Evolutionary conservation across 2,888 invertebrate genomes (phyloP), one percentile per base, ranked within the genome.

Genomic region (Cephus nigrinus): DNA sequence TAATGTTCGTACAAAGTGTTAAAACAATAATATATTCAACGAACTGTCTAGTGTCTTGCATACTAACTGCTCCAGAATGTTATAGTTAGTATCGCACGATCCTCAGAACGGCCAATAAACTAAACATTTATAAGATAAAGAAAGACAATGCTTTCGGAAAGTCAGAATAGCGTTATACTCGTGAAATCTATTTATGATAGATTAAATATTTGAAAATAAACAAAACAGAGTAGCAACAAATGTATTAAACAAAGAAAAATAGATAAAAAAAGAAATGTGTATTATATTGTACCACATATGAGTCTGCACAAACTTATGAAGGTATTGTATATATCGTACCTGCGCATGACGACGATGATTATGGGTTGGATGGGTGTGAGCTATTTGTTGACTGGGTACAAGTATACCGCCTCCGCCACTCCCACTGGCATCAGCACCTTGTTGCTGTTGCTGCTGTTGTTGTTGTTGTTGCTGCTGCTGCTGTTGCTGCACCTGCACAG

Each of bases 371-470:
- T 94, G 94, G 84, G 94, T 92, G 90, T 94, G 94, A 34, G 93
- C 93, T 88, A 94, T 93, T 90, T 94, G 92, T 79, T 94, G 93
- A 88, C 93, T 93, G 83, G 94, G 92, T 92, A 93, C 93, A 83
- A 88, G 82, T 82, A 88, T 87, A 75, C 88, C 89, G 79, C 82
- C 86, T 80, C 87, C 87, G 82, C 82, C 87, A 78, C 86, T 86
- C 81, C 85, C 83, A 77, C 84, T 84, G 74, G 86, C 83, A 75
- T 85, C 86, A 80, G 81, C 82, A 78, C 88, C 88, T 78, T 90
- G 90, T 75, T 89, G 90, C 75, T 86, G 85, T 80, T 85, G 34
- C 3, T 11, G 34, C 3, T 35, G 35, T 3, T 35, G 35, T 0
- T 35, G 35, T 3, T 35, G 35, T 35, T 35, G 35, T 0, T 35